Conservation (phyloP, 2,888 invertebrate genomes). For the Atethmia centrago region DNA sequence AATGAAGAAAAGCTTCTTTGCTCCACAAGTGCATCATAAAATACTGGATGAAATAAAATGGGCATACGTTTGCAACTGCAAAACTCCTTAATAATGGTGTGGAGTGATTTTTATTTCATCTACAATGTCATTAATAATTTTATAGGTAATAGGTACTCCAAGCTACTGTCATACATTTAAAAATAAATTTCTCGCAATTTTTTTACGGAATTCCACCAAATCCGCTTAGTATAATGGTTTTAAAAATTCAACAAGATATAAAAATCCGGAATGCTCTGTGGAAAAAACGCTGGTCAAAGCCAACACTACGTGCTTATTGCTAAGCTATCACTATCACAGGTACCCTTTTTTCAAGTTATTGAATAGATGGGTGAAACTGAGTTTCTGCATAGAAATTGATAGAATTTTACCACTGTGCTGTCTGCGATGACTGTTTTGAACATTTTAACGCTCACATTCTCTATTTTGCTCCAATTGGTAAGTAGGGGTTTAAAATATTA, state of each 20-base stretch:
- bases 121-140: not conserved
- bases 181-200: not conserved
- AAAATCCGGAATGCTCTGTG: slow-evolving; percentile 12
- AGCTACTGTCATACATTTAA: not conserved
- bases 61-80: no score
- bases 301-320: slow-evolving; percentile 31
- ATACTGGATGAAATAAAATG: no score
- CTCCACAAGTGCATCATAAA: no score
- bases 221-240: not conserved
- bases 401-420: slow-evolving; percentile 17
- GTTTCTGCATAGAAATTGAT: slow-evolving; percentile 44
- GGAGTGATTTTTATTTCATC: not conserved
- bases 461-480: not conserved
- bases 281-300: slow-evolving; percentile 24
- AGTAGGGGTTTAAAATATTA: not conserved
- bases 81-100: not conserved
- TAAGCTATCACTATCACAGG: slow-evolving; percentile 38
- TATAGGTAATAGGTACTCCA: not conserved
- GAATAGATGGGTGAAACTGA: slow-evolving; percentile 25
- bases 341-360: slow-evolving; percentile 27
- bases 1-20: no score
- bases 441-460: not conserved
- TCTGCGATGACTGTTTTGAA: not conserved
- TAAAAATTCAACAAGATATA: slow-evolving; percentile 15
- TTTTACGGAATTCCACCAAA: not conserved